A percentile compares a stretch with the other conserved stretches of the same genome.
These are phyloP conservation scores for Drosophila melanocephala DNA, from an alignment of 2,888 invertebrate species.

Conservation along the genomic window DNA sequence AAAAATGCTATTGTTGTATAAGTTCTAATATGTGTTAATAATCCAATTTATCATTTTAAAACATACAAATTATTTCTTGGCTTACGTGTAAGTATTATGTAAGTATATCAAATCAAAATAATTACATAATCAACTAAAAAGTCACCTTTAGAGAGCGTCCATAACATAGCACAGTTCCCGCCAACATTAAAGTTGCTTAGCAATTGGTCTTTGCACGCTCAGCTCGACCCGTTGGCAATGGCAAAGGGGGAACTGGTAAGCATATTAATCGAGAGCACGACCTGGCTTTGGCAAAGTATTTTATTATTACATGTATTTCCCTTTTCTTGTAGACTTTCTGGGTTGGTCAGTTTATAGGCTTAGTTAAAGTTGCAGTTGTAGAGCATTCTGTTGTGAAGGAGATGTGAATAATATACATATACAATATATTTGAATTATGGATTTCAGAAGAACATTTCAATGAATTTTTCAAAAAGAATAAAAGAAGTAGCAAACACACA, in stretches of 20 bases:
- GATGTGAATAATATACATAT: background rate
- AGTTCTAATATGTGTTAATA: background rate
- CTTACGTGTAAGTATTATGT: background rate
- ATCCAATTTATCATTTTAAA: background rate
- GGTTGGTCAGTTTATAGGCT: constrained; percentile 71
- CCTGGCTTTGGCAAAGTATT: constrained; percentile 59
- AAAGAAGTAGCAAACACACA: background rate
- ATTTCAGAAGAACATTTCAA: background rate
- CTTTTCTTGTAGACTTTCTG: constrained; percentile 63
- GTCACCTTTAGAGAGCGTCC: background rate
- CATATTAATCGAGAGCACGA: constrained; percentile 33
- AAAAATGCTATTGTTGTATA: background rate
- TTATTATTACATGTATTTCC: constrained; percentile 76
- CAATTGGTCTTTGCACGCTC: constrained; percentile 11
- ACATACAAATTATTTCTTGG: background rate
- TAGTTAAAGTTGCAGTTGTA: too few species aligned
- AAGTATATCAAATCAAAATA: constrained; percentile 5
- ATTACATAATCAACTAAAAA: constrained; percentile 1
- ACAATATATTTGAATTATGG: background rate
- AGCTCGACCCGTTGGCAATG: constrained; percentile 7
- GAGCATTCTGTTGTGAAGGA: background rate
- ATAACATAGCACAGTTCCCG: background rate
- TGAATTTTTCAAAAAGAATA: background rate
- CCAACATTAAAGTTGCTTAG: background rate
- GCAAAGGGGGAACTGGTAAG: background rate